These are phyloP conservation scores for Misgurnus anguillicaudatus DNA, from an alignment of 2,113 vertebrate species.

Conservation along the genomic window DNA sequence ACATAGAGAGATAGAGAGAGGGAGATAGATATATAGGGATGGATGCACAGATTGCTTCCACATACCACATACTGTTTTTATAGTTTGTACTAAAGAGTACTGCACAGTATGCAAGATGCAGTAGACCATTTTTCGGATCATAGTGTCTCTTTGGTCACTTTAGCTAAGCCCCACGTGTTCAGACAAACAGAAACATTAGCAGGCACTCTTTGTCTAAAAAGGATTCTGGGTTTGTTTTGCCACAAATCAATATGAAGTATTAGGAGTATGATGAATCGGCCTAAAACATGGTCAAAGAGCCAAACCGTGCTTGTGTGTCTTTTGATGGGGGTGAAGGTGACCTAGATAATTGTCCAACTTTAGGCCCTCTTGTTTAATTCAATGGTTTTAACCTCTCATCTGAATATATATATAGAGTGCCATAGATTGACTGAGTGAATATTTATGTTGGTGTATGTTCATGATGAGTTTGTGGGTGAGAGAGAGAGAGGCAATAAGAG, in stretches of 20 bases:
- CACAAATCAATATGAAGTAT: constrained; percentile 39
- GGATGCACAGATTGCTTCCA: too few relatives aligned
- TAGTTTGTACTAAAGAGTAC: not conserved
- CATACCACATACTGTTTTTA: not conserved
- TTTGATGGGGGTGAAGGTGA: constrained; percentile 46
- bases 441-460: constrained; percentile 31
- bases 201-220: constrained; percentile 24
- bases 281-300: not conserved
- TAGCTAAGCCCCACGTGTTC: constrained; percentile 26
- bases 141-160: not conserved
- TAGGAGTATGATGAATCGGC: constrained; percentile 47
- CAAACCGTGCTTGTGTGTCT: not conserved
- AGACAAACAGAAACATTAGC: constrained; percentile 33
- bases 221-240: constrained; percentile 23
- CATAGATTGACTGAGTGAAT: constrained; percentile 24
- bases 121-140: not conserved
- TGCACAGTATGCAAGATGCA: not conserved
- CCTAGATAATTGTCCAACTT: constrained; percentile 45
- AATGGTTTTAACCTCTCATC: constrained; percentile 37
- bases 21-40: too few relatives aligned
- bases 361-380: constrained; percentile 41
- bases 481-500: constrained; percentile 2
- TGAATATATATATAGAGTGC: constrained; percentile 31
- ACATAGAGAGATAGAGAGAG: too few relatives aligned
- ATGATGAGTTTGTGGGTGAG: constrained; percentile 8